Base-by-base conservation (phyloP, 2,888 invertebrate species). In the Apocheima hispidaria region DNA sequence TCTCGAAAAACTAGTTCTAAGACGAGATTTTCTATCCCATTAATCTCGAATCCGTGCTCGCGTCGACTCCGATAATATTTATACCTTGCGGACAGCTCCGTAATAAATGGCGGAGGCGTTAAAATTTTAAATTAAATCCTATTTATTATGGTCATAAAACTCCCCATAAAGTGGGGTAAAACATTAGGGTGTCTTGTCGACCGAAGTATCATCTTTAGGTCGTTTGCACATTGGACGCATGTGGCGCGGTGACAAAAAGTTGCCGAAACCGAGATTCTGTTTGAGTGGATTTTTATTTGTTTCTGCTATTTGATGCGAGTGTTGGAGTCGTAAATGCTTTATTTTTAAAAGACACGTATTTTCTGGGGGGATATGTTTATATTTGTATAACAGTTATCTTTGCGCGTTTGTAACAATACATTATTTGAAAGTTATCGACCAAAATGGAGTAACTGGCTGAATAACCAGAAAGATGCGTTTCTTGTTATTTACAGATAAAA, bases 111-210 rank as follows among this genome's bases (percentile, higher is more conserved):
- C 48, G 21, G 36, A 50, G 53, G 59, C 65, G 64, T 70, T 66
- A 67, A 67, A 71, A 65, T 68, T 68, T 70, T 68, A 69, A 72
- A 72, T 70, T 65, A 68, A 72, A 69, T 58, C 60, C 61, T 66
- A 70, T 73, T 71, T 71, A 70, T 70, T 68, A 70, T 59, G 55
- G 64, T 55, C 65, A 65, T 73, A 69, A 71, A 72, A 58, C 60
- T 56, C 48, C 56, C 60, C 67, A 55, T 72, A 69, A 70, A 69
- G 57, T 66, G 51, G 57, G 56, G 49, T 58, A 55, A n/a, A 60
- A 54, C 54, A 53, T 54, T 40, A 33, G 60, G 65, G 60, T n/a
- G 61, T 53, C 52, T 60, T 44, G 65, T 54, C 66, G 51, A 43
- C 44, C 48, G 38, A 50, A 36, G 50, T 58, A 46, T 63, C 62